Evolutionary conservation across 2,113 vertebrate species (phyloP).

Genomic region (Zosterops lateralis): DNA sequence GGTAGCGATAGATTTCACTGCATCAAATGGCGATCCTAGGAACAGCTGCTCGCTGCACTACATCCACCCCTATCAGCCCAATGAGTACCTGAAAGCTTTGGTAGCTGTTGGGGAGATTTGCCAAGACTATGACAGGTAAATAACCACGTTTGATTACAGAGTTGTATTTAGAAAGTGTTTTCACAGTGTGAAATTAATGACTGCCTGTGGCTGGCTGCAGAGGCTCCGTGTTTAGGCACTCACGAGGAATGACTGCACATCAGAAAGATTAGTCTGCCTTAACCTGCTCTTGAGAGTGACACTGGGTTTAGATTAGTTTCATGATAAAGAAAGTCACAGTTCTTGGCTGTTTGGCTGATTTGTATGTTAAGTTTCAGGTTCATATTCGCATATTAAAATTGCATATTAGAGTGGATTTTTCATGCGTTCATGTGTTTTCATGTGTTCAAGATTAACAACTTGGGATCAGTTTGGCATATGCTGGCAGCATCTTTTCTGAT

Average conservation of each 20-base stretch:
- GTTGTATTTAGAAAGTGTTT: not conserved
- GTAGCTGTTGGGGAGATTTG: slow-evolving; percentile 98
- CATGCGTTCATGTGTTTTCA: not conserved
- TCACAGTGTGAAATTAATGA: not conserved
- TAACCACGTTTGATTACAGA: not conserved
- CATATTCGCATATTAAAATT: not conserved
- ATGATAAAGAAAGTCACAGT: not conserved
- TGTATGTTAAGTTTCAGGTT: not conserved
- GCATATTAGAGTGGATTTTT: not conserved
- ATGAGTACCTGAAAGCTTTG: slow-evolving; percentile 96
- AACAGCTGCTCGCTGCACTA: slow-evolving; percentile 99
- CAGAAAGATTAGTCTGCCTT: not conserved
- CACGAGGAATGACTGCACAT: not conserved
- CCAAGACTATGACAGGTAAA: slow-evolving; percentile 98
- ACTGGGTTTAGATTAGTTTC: not conserved
- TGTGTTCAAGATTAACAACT: not conserved
- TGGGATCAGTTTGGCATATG: not conserved
- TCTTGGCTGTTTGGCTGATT: not conserved
- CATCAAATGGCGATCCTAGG: slow-evolving; percentile 91
- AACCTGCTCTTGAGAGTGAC: not conserved
- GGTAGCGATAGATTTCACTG: slow-evolving; percentile 98
- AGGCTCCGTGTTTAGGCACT: not conserved
- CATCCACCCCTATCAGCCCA: slow-evolving; percentile 96
- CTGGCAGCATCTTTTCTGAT: not conserved
- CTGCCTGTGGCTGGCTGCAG: not conserved